A percentile compares a stretch with the other conserved stretches of the same genome.
Evolutionary conservation across 2,888 invertebrate genomes (phyloP).

Genomic region (Ametastegia equiseti): DNA sequence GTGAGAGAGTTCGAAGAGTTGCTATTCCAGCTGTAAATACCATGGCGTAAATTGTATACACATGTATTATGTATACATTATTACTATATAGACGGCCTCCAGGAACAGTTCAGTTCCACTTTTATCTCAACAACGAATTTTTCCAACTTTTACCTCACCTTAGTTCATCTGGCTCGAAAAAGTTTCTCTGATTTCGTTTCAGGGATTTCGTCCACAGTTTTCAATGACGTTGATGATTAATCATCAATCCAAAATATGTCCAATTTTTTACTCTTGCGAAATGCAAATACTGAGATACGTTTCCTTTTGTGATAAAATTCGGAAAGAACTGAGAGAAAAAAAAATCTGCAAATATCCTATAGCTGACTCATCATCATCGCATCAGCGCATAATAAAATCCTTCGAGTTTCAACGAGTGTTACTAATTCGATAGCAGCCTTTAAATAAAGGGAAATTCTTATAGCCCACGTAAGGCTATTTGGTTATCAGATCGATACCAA

Average conservation of each 20-base stretch:
- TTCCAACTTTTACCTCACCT: not conserved
- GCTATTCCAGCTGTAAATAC: not conserved
- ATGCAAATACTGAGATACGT: not conserved
- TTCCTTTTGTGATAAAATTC: not conserved
- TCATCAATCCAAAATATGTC: not conserved
- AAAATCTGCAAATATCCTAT: not conserved
- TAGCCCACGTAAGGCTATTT: not conserved
- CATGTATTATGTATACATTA: constrained; percentile 29
- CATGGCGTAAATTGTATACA: not conserved
- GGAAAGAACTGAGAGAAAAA: not conserved
- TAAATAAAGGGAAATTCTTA: constrained; percentile 2
- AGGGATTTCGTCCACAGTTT: constrained; percentile 35
- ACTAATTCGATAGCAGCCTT: not conserved
- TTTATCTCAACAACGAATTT: constrained; percentile 7
- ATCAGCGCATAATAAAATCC: too few relatives aligned
- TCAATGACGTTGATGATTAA: constrained; percentile 30
- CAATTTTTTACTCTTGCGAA: too few relatives aligned
- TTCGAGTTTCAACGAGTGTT: not conserved
- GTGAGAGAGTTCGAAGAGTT: constrained; percentile 23
- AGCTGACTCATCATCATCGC: too few relatives aligned
- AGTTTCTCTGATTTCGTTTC: constrained; percentile 4
- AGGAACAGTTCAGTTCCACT: not conserved
- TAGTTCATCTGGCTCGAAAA: not conserved
- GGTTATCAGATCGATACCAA: constrained; percentile 42
- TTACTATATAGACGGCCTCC: not conserved